Evolutionary conservation across 2,113 vertebrate species (phyloP).

Genomic region (Bos indicus): DNA sequence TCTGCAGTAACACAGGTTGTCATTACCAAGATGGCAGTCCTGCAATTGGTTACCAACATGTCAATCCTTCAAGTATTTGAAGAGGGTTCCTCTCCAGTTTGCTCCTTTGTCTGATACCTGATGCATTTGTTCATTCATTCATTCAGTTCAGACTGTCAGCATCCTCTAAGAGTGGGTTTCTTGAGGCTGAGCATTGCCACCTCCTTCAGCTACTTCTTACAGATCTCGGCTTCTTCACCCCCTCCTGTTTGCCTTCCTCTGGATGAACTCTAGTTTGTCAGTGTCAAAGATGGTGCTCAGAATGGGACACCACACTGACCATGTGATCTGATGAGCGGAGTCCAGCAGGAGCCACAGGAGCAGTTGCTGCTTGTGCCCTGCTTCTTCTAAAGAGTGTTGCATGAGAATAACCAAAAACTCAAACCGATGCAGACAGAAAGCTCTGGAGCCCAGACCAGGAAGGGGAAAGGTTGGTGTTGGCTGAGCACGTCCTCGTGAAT

Average conservation of each 20-base stretch:
- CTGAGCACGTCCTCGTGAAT: not conserved
- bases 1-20: not conserved
- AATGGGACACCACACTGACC: not conserved
- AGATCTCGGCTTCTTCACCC: not conserved
- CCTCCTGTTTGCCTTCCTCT: not conserved
- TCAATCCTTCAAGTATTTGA: not conserved
- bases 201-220: not conserved
- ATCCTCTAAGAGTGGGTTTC: not conserved
- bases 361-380: not conserved
- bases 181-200: not conserved
- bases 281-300: not conserved
- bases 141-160: not conserved
- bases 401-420: not conserved
- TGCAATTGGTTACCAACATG: not conserved
- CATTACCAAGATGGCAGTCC: not conserved
- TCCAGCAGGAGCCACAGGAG: not conserved
- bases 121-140: not conserved
- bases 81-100: not conserved
- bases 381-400: not conserved
- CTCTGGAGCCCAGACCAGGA: not conserved
- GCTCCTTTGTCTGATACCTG: not conserved
- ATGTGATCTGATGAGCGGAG: not conserved
- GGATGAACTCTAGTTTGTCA: not conserved
- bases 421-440: not conserved
- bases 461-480: not conserved